phyloP scores from a whole-genome alignment of 2,113 vertebrate species.

The Brachypteracias leptosomus region DNA sequence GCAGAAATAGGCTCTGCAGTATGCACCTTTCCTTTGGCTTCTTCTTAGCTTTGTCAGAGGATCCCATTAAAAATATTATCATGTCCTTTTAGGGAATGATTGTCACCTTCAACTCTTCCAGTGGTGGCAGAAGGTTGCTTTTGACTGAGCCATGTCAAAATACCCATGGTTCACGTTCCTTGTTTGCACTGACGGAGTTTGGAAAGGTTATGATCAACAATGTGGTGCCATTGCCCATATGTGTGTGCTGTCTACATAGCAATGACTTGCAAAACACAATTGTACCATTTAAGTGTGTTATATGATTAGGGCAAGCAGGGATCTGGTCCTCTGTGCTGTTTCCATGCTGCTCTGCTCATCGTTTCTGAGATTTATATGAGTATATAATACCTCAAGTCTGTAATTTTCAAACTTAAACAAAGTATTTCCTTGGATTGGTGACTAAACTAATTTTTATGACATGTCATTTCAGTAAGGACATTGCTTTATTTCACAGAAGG shows the following conservation, averaged over 20 bases:
- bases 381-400: slow-evolving; percentile 6
- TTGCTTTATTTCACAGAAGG: slow-evolving; percentile 74
- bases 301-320: not conserved
- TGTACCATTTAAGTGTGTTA: not conserved
- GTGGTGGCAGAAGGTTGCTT: not conserved
- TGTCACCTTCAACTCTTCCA: not conserved
- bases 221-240: not conserved
- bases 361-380: slow-evolving; percentile 10
- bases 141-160: not conserved
- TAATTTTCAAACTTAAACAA: slow-evolving; percentile 55
- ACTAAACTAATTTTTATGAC: slow-evolving; percentile 76
- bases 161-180: not conserved
- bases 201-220: not conserved
- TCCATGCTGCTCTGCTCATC: not conserved
- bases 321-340: not conserved
- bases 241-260: accelerated
- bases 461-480: slow-evolving; percentile 71
- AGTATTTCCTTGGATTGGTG: slow-evolving; percentile 67
- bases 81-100: accelerated
- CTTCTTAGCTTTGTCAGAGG: not conserved
- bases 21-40: not conserved
- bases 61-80: not conserved
- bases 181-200: not conserved
- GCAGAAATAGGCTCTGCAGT: not conserved
- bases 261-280: not conserved